Conservation (phyloP, 2,113 vertebrate genomes). For the Lepisosteus osseus region DNA sequence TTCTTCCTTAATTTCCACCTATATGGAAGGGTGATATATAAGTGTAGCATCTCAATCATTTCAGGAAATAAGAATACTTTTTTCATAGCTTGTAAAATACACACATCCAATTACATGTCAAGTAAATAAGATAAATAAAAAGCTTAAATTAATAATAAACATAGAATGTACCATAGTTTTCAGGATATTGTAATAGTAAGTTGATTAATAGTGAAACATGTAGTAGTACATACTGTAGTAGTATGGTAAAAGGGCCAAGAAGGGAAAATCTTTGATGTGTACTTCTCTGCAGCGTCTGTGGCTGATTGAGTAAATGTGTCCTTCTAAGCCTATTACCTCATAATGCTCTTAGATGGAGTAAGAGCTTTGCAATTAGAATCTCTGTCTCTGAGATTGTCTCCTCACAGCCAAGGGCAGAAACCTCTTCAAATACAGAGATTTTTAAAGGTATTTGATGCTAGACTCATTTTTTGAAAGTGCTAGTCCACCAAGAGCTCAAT, state of each 20-base stretch:
- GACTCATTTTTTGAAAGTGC: too few relatives aligned
- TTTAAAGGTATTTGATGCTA: too few relatives aligned
- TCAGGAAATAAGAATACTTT: not conserved
- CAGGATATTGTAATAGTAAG: too few relatives aligned
- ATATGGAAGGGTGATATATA: too few relatives aligned
- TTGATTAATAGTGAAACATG: too few relatives aligned
- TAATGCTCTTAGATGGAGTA: slow-evolving; percentile 62
- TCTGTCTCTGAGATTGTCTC: too few relatives aligned
- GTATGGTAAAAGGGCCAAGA: not conserved
- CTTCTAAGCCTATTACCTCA: slow-evolving; percentile 58
- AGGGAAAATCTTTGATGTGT: not conserved
- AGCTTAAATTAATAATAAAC: slow-evolving; percentile 8
- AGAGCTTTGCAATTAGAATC: slow-evolving; percentile 8
- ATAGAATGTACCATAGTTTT: too few relatives aligned
- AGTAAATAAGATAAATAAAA: slow-evolving; percentile 6
- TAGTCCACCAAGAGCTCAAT: too few relatives aligned
- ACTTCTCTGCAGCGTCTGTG: slow-evolving; percentile 1
- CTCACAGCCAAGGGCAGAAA: too few relatives aligned
- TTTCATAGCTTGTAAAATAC: not conserved
- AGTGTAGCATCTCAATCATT: slow-evolving; percentile 1
- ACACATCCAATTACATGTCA: not conserved
- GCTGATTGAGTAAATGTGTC: slow-evolving; percentile 16
- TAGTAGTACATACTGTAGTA: too few relatives aligned
- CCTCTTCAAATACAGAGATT: too few relatives aligned
- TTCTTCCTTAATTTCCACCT: too few relatives aligned